Percentiles rank a stretch among this genome's conserved stretches.
These are phyloP conservation scores for Notamacropus eugenii DNA, from an alignment of 2,797 vertebrate species.

Conservation along the genomic window DNA sequence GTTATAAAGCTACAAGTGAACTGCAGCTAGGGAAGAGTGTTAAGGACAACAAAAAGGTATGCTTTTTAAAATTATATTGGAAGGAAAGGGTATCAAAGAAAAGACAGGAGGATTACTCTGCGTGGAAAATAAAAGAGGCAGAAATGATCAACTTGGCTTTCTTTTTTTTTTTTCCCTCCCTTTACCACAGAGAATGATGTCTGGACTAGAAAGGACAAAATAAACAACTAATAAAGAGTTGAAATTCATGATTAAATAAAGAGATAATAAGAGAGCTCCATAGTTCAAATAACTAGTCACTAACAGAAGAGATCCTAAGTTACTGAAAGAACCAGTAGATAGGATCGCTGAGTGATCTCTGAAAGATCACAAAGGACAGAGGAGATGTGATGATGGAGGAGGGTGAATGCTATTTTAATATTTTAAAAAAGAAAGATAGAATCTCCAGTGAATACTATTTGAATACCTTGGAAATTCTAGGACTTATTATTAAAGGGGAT, in stretches of 20 bases:
- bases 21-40: background rate
- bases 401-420: background rate
- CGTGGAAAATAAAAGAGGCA: background rate
- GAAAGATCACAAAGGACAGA: background rate
- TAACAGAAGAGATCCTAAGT: background rate
- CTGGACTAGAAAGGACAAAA: background rate
- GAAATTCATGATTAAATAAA: background rate
- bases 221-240: background rate
- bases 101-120: background rate
- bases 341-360: background rate
- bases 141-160: background rate
- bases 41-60: background rate
- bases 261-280: background rate
- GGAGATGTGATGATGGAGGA: background rate
- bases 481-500: background rate
- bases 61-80: background rate
- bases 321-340: background rate
- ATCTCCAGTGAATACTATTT: background rate
- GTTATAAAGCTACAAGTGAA: background rate
- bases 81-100: background rate
- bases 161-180: background rate
- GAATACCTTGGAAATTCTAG: background rate
- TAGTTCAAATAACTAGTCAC: background rate
- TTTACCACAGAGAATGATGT: background rate
- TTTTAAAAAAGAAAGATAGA: background rate